Evolutionary conservation across 2,113 vertebrate species (phyloP).

Genomic region (Nothobranchius furzeri): DNA sequence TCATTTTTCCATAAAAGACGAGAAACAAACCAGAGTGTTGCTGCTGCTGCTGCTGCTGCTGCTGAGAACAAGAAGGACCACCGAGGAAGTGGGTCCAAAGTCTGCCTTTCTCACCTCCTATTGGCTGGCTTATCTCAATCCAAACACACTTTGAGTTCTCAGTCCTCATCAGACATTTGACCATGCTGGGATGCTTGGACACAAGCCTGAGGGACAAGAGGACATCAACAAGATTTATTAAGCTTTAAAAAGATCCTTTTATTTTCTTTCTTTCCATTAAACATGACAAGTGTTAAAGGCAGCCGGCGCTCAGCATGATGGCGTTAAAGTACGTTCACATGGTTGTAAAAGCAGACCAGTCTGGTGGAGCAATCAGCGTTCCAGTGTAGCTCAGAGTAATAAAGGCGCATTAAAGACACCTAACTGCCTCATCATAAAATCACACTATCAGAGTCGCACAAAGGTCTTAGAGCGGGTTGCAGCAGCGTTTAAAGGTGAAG

Average conservation of each 20-base stretch:
- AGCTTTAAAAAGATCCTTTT: no score
- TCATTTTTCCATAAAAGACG: constrained; percentile 68
- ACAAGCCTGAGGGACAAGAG: not conserved
- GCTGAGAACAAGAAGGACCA: constrained; percentile 3
- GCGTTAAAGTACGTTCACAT: no score
- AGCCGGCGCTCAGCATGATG: no score
- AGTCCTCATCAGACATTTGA: constrained; percentile 65
- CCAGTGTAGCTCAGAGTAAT: not conserved
- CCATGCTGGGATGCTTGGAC: constrained; percentile 13
- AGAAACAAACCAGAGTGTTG: constrained; percentile 2
- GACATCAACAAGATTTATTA: not conserved
- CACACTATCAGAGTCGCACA: not conserved
- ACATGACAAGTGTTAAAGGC: no score
- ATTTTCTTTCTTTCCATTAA: not conserved
- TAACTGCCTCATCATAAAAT: not conserved
- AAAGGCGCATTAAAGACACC: not conserved
- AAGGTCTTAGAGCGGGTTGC: not conserved
- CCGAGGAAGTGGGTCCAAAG: constrained; percentile 71
- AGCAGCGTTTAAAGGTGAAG: not conserved
- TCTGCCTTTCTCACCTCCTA: constrained; percentile 45
- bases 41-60: not conserved
- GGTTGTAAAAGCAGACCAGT: not conserved
- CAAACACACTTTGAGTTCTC: constrained; percentile 37
- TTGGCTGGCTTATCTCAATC: constrained; percentile 61
- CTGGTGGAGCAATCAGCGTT: constrained; percentile 27